Percentiles rank a stretch among this genome's conserved stretches.
phyloP scores from a whole-genome alignment of 2,888 invertebrate genomes.

The Argyresthia goedartella region DNA sequence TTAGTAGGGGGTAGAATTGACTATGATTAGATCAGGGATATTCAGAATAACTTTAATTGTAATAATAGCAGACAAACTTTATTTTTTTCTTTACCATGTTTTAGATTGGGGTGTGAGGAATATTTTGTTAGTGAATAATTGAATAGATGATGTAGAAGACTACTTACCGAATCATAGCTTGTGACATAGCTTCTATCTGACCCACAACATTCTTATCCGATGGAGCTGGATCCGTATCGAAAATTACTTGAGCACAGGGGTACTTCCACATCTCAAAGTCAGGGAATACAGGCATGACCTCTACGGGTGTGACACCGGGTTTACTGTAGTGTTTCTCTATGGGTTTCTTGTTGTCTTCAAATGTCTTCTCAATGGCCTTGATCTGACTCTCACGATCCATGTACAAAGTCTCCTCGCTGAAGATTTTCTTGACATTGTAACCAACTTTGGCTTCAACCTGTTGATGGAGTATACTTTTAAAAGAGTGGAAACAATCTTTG shows the following conservation, averaged over 20 bases:
- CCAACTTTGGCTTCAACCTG: slow-evolving; percentile 98
- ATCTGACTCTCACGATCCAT: slow-evolving; percentile 98
- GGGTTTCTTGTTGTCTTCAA: slow-evolving; percentile 87
- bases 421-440: slow-evolving; percentile 95
- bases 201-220: slow-evolving; percentile 87
- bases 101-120: too few relatives aligned
- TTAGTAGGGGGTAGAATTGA: neutral
- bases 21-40: neutral
- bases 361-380: slow-evolving; percentile 97
- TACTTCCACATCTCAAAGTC: slow-evolving; percentile 98
- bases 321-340: slow-evolving; percentile 97
- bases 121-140: too few relatives aligned
- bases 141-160: neutral
- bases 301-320: slow-evolving; percentile 92
- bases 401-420: slow-evolving; percentile 92
- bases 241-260: slow-evolving; percentile 98
- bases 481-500: neutral
- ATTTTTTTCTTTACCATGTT: too few relatives aligned
- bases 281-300: slow-evolving; percentile 88
- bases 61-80: too few relatives aligned
- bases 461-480: neutral
- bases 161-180: slow-evolving; percentile 94
- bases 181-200: slow-evolving; percentile 97
- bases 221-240: slow-evolving; percentile 98
- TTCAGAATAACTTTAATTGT: too few relatives aligned